Conservation (phyloP, 2,797 vertebrate genomes). For the Carduelis carduelis region DNA sequence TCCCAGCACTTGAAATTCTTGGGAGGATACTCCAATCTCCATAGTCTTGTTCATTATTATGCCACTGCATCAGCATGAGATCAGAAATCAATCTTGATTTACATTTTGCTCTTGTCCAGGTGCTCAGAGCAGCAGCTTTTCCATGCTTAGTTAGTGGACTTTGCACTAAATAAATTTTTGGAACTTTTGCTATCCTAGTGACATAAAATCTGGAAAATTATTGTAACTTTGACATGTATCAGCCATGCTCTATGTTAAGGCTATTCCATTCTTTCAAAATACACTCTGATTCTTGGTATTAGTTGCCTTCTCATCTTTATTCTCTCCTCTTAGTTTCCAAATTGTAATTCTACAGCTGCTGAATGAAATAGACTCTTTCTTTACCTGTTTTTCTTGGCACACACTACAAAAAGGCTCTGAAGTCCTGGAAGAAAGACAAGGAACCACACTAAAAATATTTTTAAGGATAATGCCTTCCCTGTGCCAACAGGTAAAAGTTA, state of each 20-base stretch:
- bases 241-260: background rate
- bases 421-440: background rate
- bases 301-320: background rate
- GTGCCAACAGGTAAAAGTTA: background rate
- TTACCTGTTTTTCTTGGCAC: background rate
- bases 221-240: background rate
- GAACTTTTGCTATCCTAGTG: background rate
- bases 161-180: background rate
- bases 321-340: background rate
- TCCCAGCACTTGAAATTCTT: constrained; percentile 24
- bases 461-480: background rate
- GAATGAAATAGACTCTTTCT: background rate
- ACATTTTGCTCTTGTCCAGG: background rate
- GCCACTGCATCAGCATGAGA: background rate
- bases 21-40: background rate
- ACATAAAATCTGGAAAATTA: background rate
- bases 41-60: background rate
- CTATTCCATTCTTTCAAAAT: background rate
- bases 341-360: background rate
- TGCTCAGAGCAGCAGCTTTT: background rate
- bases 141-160: background rate
- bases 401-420: background rate
- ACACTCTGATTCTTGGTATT: background rate
- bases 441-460: background rate
- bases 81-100: constrained; percentile 45